These are phyloP conservation scores for Pollenia labialis DNA, from an alignment of 2,888 invertebrate species.

Conservation along the genomic window DNA sequence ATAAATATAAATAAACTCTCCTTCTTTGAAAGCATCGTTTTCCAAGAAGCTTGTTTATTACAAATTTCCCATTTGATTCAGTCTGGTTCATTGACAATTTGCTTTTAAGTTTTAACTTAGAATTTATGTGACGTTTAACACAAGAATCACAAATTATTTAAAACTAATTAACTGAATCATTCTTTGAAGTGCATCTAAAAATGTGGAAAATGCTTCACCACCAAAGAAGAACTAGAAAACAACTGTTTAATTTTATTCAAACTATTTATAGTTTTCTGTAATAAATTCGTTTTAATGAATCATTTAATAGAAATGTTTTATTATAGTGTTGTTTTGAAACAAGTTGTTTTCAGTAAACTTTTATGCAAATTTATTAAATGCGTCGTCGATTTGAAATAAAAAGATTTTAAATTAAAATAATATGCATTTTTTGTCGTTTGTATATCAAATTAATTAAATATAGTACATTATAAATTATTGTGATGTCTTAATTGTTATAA, in stretches of 20 bases:
- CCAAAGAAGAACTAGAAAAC: not conserved
- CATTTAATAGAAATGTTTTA: not conserved
- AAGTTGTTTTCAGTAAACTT: not conserved
- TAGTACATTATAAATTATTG: not conserved
- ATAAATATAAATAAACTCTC: not conserved
- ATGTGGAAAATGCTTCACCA: not conserved
- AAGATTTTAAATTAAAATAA: not conserved
- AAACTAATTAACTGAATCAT: not conserved
- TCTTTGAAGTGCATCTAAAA: conserved; percentile 15
- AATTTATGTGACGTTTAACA: not conserved
- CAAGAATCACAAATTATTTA: not conserved
- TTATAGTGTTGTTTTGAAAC: not conserved
- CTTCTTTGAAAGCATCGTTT: not conserved
- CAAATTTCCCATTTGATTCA: conserved; percentile 37
- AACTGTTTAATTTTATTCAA: not conserved
- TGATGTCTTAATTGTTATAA: conserved; percentile 8
- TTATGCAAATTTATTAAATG: conserved; percentile 23
- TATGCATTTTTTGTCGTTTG: not conserved
- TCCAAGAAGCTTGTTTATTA: conserved; percentile 27
- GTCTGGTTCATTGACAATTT: not conserved
- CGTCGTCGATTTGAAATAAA: not conserved
- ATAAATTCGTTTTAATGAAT: conserved; percentile 5
- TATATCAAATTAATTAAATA: not conserved
- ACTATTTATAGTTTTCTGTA: not conserved
- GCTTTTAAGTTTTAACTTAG: not conserved